Conservation (phyloP, 2,113 vertebrate species). For the Apteryx owenii region DNA sequence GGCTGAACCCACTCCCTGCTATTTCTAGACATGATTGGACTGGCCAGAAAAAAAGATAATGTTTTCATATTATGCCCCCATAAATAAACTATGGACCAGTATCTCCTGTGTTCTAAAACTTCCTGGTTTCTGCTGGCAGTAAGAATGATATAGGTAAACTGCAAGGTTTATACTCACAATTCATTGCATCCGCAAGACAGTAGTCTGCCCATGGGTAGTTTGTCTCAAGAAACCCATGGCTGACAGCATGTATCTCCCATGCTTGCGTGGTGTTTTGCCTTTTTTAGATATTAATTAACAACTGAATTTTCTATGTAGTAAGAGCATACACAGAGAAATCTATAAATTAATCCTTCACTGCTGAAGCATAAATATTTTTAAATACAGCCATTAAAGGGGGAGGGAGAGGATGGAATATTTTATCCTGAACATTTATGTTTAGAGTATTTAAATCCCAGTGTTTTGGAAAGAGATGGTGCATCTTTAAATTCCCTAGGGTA, state of each 20-base stretch:
- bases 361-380: conserved; percentile 56
- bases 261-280: not conserved
- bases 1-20: not conserved
- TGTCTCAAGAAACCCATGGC: not conserved
- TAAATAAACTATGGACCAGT: not conserved
- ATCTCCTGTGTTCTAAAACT: not conserved
- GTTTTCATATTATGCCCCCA: not conserved
- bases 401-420: conserved; percentile 6
- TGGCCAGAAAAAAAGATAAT: not conserved
- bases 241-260: not conserved
- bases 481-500: conserved; percentile 54
- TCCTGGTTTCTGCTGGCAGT: not conserved
- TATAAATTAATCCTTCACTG: conserved; percentile 36
- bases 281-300: conserved; percentile 10
- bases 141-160: not conserved
- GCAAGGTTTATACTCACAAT: not conserved
- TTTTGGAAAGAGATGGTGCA: conserved; percentile 53
- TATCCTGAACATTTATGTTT: conserved; percentile 37
- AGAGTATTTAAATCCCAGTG: conserved; percentile 18
- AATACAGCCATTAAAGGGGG: conserved; percentile 9
- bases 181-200: not conserved
- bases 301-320: not conserved
- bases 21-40: not conserved
- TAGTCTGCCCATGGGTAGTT: not conserved
- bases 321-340: conserved; percentile 1